Conservation (phyloP, 1,140 invertebrate genomes). For the Euwallacea similis region DNA sequence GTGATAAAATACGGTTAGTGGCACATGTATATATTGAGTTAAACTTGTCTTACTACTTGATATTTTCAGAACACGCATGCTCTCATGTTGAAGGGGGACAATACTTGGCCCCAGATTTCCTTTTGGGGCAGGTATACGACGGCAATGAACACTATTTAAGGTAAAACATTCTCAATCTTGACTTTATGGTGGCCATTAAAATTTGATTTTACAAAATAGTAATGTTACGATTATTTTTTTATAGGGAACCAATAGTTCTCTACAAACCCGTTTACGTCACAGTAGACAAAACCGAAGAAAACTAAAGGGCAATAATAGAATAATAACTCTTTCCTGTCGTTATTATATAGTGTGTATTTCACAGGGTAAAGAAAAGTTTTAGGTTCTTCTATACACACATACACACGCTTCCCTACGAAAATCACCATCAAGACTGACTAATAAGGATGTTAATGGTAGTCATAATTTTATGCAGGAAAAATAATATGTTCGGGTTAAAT, state of each 20-base stretch:
- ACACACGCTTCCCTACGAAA: slow-evolving; percentile 1
- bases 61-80: slow-evolving; percentile 65
- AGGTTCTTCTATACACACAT: neutral
- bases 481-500: too few relatives aligned
- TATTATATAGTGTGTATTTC: neutral
- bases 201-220: neutral
- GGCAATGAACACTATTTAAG: slow-evolving; percentile 59
- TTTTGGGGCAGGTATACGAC: slow-evolving; percentile 81
- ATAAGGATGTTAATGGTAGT: neutral
- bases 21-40: neutral
- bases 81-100: slow-evolving; percentile 78
- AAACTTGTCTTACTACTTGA: neutral
- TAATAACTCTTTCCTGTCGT: neutral
- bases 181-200: neutral
- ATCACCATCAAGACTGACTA: neutral
- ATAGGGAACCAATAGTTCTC: slow-evolving; percentile 60
- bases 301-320: slow-evolving; percentile 37
- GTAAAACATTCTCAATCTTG: slow-evolving; percentile 27
- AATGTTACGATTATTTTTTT: slow-evolving; percentile 1
- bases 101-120: slow-evolving; percentile 81
- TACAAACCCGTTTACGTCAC: slow-evolving; percentile 71
- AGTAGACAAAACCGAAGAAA: slow-evolving; percentile 53
- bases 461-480: too few relatives aligned
- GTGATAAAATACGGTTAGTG: slow-evolving; percentile 71
- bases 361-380: slow-evolving; percentile 22